Conservation (phyloP, 2,797 vertebrate species). For the Bovichtus variegatus region DNA sequence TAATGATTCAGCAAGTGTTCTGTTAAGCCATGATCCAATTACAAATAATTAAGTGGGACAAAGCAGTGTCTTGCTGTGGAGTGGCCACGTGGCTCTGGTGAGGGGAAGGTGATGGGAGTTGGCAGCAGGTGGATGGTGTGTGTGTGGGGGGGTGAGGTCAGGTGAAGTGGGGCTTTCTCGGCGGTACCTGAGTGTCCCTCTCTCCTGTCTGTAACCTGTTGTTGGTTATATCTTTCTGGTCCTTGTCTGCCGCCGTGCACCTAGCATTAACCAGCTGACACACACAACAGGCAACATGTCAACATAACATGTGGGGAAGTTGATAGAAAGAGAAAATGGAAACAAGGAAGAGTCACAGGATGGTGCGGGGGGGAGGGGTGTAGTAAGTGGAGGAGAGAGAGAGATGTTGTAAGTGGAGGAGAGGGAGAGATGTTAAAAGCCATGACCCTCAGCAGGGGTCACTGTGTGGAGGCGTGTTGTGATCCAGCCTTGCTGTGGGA, state of each 20-base stretch:
- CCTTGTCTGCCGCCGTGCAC: conserved; percentile 98
- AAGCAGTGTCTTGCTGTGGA: conserved; percentile 76
- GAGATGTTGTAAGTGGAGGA: conserved; percentile 53
- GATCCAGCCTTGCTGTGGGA: conserved; percentile 67
- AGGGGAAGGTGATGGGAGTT: conserved; percentile 78
- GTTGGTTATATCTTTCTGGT: conserved; percentile 99
- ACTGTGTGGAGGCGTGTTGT: conserved; percentile 55
- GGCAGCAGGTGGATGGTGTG: conserved; percentile 65
- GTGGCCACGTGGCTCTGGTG: conserved; percentile 53
- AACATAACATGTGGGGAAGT: conserved; percentile 62
- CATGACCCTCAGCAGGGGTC: conserved; percentile 36
- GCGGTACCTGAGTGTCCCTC: conserved; percentile 97
- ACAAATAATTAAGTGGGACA: conserved; percentile 12
- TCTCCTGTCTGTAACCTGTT: conserved; percentile 99
- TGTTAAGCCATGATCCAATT: conserved; percentile 13
- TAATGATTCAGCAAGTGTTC: background rate
- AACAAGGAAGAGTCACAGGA: conserved; percentile 35
- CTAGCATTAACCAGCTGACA: conserved; percentile 97
- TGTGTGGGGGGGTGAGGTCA: conserved; percentile 14
- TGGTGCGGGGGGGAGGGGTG: conserved; percentile 32
- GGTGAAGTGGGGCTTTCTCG: conserved; percentile 60
- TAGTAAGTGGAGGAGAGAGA: conserved; percentile 44
- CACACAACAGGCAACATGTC: conserved; percentile 81
- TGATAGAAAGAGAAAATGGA: conserved; percentile 35
- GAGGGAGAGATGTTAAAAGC: conserved; percentile 71